These are phyloP conservation scores for Dermolepida albohirtum DNA, from an alignment of 2,888 invertebrate species.

Conservation along the genomic window DNA sequence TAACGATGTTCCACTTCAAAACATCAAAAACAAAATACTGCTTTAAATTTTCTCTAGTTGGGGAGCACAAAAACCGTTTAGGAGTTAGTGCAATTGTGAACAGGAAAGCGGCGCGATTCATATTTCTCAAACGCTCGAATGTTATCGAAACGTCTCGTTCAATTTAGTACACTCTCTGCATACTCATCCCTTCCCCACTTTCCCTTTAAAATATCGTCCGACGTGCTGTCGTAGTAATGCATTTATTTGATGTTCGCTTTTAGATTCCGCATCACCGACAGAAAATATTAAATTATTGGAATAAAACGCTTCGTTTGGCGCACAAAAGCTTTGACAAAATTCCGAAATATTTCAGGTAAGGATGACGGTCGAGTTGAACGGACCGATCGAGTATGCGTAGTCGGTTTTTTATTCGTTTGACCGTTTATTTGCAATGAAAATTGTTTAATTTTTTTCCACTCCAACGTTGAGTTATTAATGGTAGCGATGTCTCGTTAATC, in stretches of 20 bases:
- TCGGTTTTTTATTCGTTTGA: slow-evolving; percentile 3
- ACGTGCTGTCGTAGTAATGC: slow-evolving; percentile 25
- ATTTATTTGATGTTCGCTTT: slow-evolving; percentile 42
- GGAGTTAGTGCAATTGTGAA: too few species aligned
- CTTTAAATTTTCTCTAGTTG: too few species aligned
- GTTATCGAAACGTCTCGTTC: too few species aligned
- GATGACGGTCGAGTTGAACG: background rate
- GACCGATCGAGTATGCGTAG: too few species aligned
- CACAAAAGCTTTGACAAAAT: slow-evolving; percentile 37
- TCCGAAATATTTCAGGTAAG: slow-evolving; percentile 16
- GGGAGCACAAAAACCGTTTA: too few species aligned
- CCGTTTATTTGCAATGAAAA: slow-evolving; percentile 10
- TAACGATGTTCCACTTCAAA: too few species aligned
- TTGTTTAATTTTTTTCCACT: slow-evolving; percentile 18
- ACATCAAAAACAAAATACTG: too few species aligned
- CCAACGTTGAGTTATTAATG: too few species aligned
- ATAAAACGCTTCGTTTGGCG: slow-evolving; percentile 26
- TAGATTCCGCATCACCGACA: slow-evolving; percentile 36
- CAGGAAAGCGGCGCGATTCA: too few species aligned
- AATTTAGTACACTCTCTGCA: too few species aligned
- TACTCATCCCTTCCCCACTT: background rate
- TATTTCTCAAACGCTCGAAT: too few species aligned
- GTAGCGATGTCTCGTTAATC: too few species aligned
- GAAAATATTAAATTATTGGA: slow-evolving; percentile 42
- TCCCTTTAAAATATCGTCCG: background rate